A percentile compares a stretch with the other conserved stretches of the same genome.
phyloP scores from a whole-genome alignment of 1,140 invertebrate species.

The Palaemon carinicauda region DNA sequence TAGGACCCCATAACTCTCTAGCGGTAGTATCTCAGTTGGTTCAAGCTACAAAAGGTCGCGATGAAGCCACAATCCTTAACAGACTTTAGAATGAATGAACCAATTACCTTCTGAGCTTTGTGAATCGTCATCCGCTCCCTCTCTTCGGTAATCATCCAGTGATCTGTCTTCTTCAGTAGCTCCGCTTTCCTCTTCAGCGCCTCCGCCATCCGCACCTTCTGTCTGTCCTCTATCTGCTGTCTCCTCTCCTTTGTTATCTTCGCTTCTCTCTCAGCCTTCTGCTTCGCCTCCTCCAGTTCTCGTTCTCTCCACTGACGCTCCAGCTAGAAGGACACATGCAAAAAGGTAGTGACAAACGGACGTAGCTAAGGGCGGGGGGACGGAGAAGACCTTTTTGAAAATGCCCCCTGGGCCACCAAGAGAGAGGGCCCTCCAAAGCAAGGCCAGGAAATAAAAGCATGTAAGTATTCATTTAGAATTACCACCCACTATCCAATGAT shows the following conservation, averaged over 20 bases:
- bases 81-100: too few species aligned
- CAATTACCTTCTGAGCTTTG: not conserved
- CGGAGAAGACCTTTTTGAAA: too few species aligned
- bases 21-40: too few species aligned
- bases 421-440: too few species aligned
- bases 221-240: slow-evolving; percentile 41
- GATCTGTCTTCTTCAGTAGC: slow-evolving; percentile 14
- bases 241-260: slow-evolving; percentile 56
- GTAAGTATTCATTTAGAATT: too few species aligned
- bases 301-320: slow-evolving; percentile 59
- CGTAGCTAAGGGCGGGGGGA: too few species aligned
- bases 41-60: not conserved
- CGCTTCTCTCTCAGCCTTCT: slow-evolving; percentile 60
- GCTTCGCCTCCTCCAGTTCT: slow-evolving; percentile 61
- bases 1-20: too few species aligned
- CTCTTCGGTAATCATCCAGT: slow-evolving; percentile 46
- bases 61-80: too few species aligned
- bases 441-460: too few species aligned
- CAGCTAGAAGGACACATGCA: not conserved
- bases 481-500: too few species aligned
- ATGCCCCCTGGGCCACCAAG: too few species aligned
- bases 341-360: too few species aligned
- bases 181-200: slow-evolving; percentile 19
- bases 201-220: slow-evolving; percentile 28
- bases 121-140: slow-evolving; percentile 17